These are phyloP conservation scores for Columba guinea DNA, from an alignment of 2,797 vertebrate species.

Conservation along the genomic window DNA sequence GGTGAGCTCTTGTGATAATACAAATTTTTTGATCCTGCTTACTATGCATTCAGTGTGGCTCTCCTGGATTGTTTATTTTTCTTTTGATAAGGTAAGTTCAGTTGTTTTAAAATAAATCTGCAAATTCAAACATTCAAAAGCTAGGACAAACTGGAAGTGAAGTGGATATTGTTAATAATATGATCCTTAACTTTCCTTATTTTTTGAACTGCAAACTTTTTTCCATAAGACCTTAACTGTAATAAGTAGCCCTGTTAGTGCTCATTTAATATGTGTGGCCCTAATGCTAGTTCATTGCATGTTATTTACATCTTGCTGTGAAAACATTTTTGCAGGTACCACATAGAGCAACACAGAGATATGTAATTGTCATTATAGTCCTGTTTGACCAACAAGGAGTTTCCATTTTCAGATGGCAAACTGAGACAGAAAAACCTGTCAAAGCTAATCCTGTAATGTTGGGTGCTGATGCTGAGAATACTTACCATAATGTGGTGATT, in stretches of 20 bases:
- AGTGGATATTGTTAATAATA: background rate
- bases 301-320: background rate
- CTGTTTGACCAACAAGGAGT: background rate
- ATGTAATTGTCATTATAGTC: background rate
- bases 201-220: background rate
- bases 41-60: background rate
- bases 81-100: background rate
- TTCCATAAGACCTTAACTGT: background rate
- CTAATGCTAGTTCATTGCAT: background rate
- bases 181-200: background rate
- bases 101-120: background rate
- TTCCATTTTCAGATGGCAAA: background rate
- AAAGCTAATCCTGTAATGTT: background rate
- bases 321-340: background rate
- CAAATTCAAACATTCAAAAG: background rate
- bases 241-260: background rate
- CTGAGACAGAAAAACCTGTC: background rate
- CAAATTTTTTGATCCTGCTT: background rate
- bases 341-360: background rate
- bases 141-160: background rate
- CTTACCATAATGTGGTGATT: background rate
- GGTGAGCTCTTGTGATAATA: background rate
- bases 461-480: background rate
- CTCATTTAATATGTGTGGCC: background rate
- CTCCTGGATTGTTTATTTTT: background rate